These are phyloP conservation scores for Paralichthys olivaceus DNA, from an alignment of 2,113 vertebrate genomes.

Conservation along the genomic window DNA sequence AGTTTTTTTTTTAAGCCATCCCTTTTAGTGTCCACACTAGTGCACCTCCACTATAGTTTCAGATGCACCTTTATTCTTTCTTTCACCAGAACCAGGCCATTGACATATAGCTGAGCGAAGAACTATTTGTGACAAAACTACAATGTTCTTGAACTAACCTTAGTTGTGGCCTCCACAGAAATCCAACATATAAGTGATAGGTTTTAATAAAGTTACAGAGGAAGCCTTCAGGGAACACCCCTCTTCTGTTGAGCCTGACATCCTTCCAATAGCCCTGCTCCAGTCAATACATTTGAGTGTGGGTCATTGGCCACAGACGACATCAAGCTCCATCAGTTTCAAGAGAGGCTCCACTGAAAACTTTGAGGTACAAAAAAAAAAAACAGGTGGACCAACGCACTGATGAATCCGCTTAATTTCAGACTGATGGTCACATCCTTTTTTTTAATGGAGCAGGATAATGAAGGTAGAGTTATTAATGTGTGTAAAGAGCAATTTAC, in stretches of 20 bases:
- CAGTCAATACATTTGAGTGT: slow-evolving; percentile 41
- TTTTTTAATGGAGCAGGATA: neutral
- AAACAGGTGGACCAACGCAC: neutral
- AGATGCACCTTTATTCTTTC: neutral
- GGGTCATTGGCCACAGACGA: slow-evolving; percentile 60
- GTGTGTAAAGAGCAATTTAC: neutral
- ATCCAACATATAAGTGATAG: slow-evolving; percentile 58
- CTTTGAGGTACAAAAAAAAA: slow-evolving; percentile 1
- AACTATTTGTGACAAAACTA: slow-evolving; percentile 25
- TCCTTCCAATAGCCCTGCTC: slow-evolving; percentile 58
- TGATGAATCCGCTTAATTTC: neutral
- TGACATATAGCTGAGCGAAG: slow-evolving; percentile 18
- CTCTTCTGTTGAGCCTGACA: slow-evolving; percentile 64
- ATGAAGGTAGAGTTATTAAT: neutral
- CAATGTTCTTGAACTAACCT: slow-evolving; percentile 47
- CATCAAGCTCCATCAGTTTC: slow-evolving; percentile 51
- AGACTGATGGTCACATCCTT: neutral
- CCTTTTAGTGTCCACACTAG: neutral
- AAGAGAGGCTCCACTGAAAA: slow-evolving; percentile 40
- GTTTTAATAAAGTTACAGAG: slow-evolving; percentile 71
- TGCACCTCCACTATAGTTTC: neutral
- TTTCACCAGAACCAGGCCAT: neutral
- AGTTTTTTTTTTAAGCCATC: neutral
- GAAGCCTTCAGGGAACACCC: slow-evolving; percentile 46
- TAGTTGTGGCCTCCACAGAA: slow-evolving; percentile 26